Evolutionary conservation across 2,797 vertebrate species (phyloP).

Genomic region (Sardinella longiceps): DNA sequence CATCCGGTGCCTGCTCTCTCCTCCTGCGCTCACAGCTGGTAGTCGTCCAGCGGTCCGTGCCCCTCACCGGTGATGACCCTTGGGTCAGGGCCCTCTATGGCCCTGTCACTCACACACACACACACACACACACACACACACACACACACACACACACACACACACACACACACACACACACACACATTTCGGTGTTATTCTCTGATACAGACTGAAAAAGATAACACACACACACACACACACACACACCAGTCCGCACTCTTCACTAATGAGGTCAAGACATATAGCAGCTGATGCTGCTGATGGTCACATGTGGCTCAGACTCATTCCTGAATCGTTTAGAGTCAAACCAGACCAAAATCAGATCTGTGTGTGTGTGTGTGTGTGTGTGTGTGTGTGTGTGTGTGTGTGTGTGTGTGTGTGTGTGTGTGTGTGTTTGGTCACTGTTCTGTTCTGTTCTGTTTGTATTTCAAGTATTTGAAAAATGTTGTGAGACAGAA

Average conservation of each 20-base stretch:
- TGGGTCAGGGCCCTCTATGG: not conserved
- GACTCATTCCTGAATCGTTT: no score
- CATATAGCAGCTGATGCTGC: not conserved
- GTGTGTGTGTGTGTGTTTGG: no score
- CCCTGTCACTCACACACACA: slow-evolving; percentile 18
- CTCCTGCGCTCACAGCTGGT: slow-evolving; percentile 12
- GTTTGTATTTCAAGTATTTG: not conserved
- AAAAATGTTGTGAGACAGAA: not conserved
- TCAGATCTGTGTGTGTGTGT: no score
- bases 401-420: no score
- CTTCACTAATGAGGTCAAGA: not conserved
- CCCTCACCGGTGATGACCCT: not conserved
- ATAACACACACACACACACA: not conserved
- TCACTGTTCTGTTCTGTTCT: not conserved
- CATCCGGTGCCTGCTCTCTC: no score
- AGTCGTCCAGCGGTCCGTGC: not conserved
- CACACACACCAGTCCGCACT: not conserved
- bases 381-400: no score
- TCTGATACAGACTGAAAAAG: no score
- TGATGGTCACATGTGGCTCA: no score
- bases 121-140: slow-evolving; percentile 18
- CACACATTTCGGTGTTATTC: no score
- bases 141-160: not conserved
- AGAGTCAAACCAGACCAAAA: no score
- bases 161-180: not conserved